Conservation (phyloP, 2,113 vertebrate species). For the Leuciscus idus region DNA sequence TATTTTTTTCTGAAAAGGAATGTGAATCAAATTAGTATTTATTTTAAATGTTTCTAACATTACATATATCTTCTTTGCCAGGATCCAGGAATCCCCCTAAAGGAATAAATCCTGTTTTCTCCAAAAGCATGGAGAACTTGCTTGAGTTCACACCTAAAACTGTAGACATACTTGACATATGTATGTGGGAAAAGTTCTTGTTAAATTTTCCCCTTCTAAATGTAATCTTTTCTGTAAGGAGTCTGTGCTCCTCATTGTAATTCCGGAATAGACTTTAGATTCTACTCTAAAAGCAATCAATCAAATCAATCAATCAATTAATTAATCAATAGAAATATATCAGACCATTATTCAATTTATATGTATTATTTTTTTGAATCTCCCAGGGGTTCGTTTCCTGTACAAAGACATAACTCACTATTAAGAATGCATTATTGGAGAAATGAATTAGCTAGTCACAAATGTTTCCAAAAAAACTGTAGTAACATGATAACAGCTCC, state of each 20-base stretch:
- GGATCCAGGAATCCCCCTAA: slow-evolving; percentile 5
- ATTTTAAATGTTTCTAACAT: not conserved
- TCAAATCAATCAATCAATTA: not conserved
- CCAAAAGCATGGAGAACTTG: slow-evolving; percentile 45
- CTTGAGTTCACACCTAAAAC: not conserved
- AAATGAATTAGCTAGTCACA: too few relatives aligned
- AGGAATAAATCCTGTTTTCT: slow-evolving; percentile 13
- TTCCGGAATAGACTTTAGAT: not conserved
- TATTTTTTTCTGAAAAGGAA: not conserved
- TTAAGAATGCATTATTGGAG: too few relatives aligned
- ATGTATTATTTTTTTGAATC: not conserved
- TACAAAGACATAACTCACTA: too few relatives aligned
- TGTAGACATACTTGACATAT: not conserved
- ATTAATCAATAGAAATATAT: not conserved
- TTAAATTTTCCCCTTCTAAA: not conserved
- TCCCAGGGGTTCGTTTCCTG: not conserved
- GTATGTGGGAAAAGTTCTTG: not conserved
- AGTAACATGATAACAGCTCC: too few relatives aligned
- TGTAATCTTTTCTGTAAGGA: not conserved
- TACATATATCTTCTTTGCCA: not conserved
- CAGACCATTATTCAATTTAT: not conserved
- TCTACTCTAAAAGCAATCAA: not conserved
- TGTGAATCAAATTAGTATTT: not conserved
- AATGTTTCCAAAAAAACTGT: too few relatives aligned
- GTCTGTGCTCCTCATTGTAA: not conserved